Base-by-base conservation (phyloP, 2,888 invertebrate genomes). In the Phortica magna region DNA sequence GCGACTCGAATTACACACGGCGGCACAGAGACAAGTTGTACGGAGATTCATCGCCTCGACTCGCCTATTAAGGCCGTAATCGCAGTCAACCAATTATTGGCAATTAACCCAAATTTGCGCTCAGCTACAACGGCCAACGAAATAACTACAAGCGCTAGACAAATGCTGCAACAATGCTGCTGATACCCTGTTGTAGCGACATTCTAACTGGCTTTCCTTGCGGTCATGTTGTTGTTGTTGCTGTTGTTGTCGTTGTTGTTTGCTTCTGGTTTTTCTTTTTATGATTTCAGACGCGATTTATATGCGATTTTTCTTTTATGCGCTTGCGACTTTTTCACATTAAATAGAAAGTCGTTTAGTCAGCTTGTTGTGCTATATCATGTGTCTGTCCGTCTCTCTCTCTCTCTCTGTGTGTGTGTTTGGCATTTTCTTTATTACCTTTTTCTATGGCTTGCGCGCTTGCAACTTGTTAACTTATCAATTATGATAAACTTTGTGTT, bases 281-380 rank as follows among this genome's bases (percentile, higher is more conserved):
- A 76, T 82, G 81, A 79, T 77, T 57, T n/a, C 43, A 41, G 22
- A 17, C 22, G 12, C 22, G 17, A 19, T 61, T 61, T 19, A 59
- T 39, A 17, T 19, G 68, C 43, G 14, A 39, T 31, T 68, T 43
- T 65, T 65, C 14, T 68, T 41, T 68, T 17, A 68, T 68, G 68
- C 42, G 43, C n/a, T 61, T 43, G 61, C 61, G 7, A 22, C 61
- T 67, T 65, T 67, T 67, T 10, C 68, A 68, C 68, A 81, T 79
- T 78, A 70, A 76, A 80, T 79, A 75, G 85, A 82, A 84, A 87
- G 79, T 80, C 77, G 74, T 64, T 77, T 74, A 73, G 65, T 31
- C 57, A 42, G 61, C 0, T 59, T 59, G n/a, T 73, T 12, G 31
- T 31, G 31, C 31, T 31, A 31, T 31, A 14, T 41, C 1, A 59